Evolutionary conservation across 2,113 vertebrate genomes (phyloP).

Genomic region (Eulacestoma nigropectus): DNA sequence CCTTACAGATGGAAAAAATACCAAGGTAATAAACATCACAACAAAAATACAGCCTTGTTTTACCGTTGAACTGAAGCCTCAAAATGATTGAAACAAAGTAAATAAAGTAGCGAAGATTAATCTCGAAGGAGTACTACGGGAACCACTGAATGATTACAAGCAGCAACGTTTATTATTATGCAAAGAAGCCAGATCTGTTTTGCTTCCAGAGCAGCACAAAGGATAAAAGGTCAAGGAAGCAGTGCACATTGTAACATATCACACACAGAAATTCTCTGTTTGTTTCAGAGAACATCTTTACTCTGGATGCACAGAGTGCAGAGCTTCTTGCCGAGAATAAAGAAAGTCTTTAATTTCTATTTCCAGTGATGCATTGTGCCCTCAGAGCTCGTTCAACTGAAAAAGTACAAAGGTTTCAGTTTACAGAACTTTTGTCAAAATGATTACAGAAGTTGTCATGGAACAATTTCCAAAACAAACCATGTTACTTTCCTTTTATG

Average conservation of each 20-base stretch:
- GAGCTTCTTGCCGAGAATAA: slow-evolving; percentile 32
- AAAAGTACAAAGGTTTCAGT: slow-evolving; percentile 42
- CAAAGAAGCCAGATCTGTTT: slow-evolving; percentile 62
- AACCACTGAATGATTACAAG: slow-evolving; percentile 70
- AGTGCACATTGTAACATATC: slow-evolving; percentile 65
- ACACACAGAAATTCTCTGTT: slow-evolving; percentile 40
- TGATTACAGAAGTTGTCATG: slow-evolving; percentile 23
- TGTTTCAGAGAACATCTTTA: slow-evolving; percentile 29
- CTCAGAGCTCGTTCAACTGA: slow-evolving; percentile 35
- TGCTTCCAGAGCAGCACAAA: slow-evolving; percentile 62
- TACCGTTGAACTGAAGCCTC: slow-evolving; percentile 15
- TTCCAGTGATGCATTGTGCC: slow-evolving; percentile 58
- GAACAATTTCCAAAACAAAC: slow-evolving; percentile 41
- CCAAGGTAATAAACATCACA: background rate
- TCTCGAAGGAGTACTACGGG: slow-evolving; percentile 64
- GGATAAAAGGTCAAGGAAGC: slow-evolving; percentile 67
- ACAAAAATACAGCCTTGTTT: background rate
- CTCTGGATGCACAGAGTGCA: slow-evolving; percentile 14
- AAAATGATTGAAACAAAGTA: slow-evolving; percentile 60
- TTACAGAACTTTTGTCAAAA: slow-evolving; percentile 56
- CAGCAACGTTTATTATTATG: slow-evolving; percentile 72
- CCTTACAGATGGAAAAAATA: background rate
- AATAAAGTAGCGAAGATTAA: slow-evolving; percentile 67
- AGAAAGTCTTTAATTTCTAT: slow-evolving; percentile 47
- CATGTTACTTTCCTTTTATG: slow-evolving; percentile 40